These are phyloP conservation scores for Dasypogon diadema DNA, from an alignment of 2,888 invertebrate genomes.

Conservation along the genomic window DNA sequence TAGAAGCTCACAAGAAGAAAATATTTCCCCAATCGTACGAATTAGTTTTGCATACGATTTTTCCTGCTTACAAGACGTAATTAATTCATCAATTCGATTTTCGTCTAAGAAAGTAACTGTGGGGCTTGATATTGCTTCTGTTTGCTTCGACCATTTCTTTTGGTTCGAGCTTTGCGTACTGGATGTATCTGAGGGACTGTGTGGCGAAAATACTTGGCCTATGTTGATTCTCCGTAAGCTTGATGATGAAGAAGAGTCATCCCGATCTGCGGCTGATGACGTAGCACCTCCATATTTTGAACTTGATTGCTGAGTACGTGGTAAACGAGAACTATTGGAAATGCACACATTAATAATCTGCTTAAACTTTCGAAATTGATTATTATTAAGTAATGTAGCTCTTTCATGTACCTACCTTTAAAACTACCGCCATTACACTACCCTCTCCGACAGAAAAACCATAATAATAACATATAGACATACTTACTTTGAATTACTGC, in stretches of 20 bases:
- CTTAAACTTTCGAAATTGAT: neutral
- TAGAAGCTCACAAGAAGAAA: slow-evolving; percentile 76
- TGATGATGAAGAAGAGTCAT: slow-evolving; percentile 49
- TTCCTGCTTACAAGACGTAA: slow-evolving; percentile 79
- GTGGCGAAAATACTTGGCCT: slow-evolving; percentile 15
- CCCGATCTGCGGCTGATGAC: slow-evolving; percentile 30
- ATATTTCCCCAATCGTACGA: slow-evolving; percentile 82
- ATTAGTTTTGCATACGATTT: slow-evolving; percentile 80
- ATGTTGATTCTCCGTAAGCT: slow-evolving; percentile 48
- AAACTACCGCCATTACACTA: neutral
- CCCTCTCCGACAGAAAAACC: neutral
- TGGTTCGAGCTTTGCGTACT: slow-evolving; percentile 32
- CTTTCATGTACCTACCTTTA: neutral
- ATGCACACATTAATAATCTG: no score
- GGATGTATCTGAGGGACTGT: slow-evolving; percentile 45
- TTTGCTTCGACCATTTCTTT: slow-evolving; percentile 11
- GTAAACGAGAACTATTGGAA: slow-evolving; percentile 51
- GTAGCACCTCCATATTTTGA: slow-evolving; percentile 42
- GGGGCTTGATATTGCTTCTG: slow-evolving; percentile 31
- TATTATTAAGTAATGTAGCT: no score
- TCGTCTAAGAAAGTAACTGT: slow-evolving; percentile 76
- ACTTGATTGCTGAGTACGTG: slow-evolving; percentile 51
- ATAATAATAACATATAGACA: no score
- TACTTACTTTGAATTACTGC: slow-evolving; percentile 46
- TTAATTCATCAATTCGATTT: slow-evolving; percentile 78